Percentiles rank a stretch among this genome's conserved stretches.
Conservation (phyloP, 1,140 invertebrate species). For the Pissodes strobi region DNA sequence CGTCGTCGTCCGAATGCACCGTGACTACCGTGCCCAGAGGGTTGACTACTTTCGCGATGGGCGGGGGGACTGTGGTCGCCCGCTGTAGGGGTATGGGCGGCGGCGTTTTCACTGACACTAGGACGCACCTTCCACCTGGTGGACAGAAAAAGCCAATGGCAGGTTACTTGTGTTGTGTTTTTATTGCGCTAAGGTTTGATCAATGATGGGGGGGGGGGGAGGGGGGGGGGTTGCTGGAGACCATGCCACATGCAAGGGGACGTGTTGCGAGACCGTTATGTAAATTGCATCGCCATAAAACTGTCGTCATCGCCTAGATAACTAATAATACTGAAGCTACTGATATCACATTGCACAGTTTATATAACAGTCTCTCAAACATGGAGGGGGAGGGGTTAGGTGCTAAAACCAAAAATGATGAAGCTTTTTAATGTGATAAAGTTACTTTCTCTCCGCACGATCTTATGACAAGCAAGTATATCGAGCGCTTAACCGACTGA, state of each 20-base stretch:
- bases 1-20: conserved; percentile 61
- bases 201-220: too few relatives aligned
- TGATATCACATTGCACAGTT: background rate
- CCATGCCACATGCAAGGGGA: conserved; percentile 1
- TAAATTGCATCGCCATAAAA: background rate
- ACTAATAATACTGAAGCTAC: too few relatives aligned
- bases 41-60: conserved; percentile 71
- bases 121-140: conserved; percentile 68
- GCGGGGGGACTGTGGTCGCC: conserved; percentile 47
- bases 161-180: conserved; percentile 56
- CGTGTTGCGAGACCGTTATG: background rate
- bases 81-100: conserved; percentile 17
- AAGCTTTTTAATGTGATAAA: conserved; percentile 10
- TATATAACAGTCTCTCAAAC: background rate
- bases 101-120: conserved; percentile 53
- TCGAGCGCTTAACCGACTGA: too few relatives aligned
- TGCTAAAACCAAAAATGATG: conserved; percentile 14
- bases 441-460: too few relatives aligned
- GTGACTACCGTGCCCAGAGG: conserved; percentile 72
- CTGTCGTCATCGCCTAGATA: too few relatives aligned
- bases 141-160: conserved; percentile 76
- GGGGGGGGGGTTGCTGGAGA: too few relatives aligned
- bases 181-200: background rate
- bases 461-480: too few relatives aligned
- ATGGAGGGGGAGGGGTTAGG: conserved; percentile 1